Conservation (phyloP, 2,797 vertebrate species). For the Scomberomorus guttatus region DNA sequence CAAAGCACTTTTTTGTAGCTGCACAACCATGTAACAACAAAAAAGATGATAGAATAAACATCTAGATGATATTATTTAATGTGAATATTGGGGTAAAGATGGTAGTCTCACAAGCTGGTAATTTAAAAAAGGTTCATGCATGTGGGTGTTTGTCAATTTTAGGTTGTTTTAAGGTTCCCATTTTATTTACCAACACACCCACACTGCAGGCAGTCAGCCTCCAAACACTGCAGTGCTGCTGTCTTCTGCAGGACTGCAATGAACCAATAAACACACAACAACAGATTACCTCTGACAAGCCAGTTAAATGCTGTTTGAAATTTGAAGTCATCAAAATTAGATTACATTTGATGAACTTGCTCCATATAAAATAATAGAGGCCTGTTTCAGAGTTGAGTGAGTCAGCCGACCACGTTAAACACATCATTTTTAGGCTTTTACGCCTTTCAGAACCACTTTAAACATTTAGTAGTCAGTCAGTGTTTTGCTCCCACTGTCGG, state of each 20-base stretch:
- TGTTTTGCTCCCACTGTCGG: too few species aligned
- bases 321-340: background rate
- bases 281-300: background rate
- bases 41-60: background rate
- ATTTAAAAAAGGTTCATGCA: background rate
- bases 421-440: background rate
- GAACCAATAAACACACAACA: background rate
- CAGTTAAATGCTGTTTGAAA: background rate
- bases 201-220: slow-evolving; percentile 23
- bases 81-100: background rate
- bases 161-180: slow-evolving; percentile 15
- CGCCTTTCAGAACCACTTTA: background rate
- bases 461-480: background rate
- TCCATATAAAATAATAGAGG: background rate
- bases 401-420: background rate
- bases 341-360: background rate
- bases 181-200: slow-evolving; percentile 27
- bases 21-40: background rate
- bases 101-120: background rate
- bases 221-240: slow-evolving; percentile 24
- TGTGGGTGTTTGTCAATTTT: slow-evolving; percentile 25
- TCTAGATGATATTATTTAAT: background rate
- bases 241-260: slow-evolving; percentile 2
- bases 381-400: background rate
- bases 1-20: background rate